Evolutionary conservation across 2,113 vertebrate genomes (phyloP).

Genomic region (Athene noctua): DNA sequence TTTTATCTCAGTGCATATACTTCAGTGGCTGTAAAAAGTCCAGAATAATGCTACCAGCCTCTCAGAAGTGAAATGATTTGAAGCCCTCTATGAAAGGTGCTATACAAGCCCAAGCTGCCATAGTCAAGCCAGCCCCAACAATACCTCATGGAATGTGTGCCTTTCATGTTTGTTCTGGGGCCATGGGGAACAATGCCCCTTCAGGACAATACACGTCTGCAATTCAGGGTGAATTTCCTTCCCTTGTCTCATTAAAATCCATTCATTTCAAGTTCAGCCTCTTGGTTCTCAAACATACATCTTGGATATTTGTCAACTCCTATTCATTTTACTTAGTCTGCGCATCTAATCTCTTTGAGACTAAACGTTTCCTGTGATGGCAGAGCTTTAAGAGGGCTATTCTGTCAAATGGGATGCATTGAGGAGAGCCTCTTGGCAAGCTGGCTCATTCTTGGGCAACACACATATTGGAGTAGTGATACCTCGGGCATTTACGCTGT

Average conservation of each 20-base stretch:
- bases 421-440: slow-evolving; percentile 21
- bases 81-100: background rate
- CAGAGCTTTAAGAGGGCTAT: background rate
- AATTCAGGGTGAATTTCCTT: slow-evolving; percentile 12
- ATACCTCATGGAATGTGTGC: background rate
- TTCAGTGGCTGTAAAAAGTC: background rate
- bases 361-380: background rate
- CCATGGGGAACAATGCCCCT: background rate
- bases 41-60: background rate
- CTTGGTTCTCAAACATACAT: slow-evolving; percentile 30
- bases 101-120: background rate
- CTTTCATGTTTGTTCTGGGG: slow-evolving; percentile 6
- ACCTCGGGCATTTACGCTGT: background rate
- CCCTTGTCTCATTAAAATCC: slow-evolving; percentile 36
- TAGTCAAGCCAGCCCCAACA: background rate
- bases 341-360: slow-evolving; percentile 26
- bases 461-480: background rate
- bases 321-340: slow-evolving; percentile 27
- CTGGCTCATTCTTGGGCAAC: background rate
- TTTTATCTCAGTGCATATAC: background rate
- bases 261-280: slow-evolving; percentile 31
- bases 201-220: background rate
- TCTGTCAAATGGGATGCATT: background rate
- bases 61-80: background rate
- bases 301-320: slow-evolving; percentile 57